Base-by-base conservation (phyloP, 1,140 invertebrate genomes). In the Drosophila simulans region DNA sequence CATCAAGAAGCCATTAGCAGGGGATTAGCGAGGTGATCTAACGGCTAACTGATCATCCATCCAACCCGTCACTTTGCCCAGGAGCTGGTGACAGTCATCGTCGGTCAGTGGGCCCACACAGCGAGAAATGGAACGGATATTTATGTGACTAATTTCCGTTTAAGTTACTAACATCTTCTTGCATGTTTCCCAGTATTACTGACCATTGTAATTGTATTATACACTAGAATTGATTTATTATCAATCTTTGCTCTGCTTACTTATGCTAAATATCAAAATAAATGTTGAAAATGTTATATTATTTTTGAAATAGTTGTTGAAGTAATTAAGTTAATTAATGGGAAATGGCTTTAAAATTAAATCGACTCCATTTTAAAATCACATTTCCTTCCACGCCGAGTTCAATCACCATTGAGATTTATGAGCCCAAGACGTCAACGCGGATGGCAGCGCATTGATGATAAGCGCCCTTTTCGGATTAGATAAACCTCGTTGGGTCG, bases 1-100 rank as follows among this genome's bases (percentile, higher is more conserved):
- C 84, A 88, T 88, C 74, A 88, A 89, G 84, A 88, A 89, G 49
- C 84, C 84, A 88, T 88, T 88, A 89, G 84, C 54, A 31, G 39
- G 42, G 66, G 84, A 89, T 89, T 86, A 86, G 74, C 80, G 46
- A 42, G 60, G 34, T 20, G 62, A 57, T 58, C 53, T 34, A 40
- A 39, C 57, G 70, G 60, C 54, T 65, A 45, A 15, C 52, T 31
- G 37, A 59, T 70, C 73, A 64, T 68, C 60, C 73, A 64, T 68
- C 62, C 22, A 43, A 10, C 69, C 58, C 70, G 48, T 57, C 20
- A 31, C 34, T 39, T 51, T 51, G 27, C 0, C 40, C 43, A 34
- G 54, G 5, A 60, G 25, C 34, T 48, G 72, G 59, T 60, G 49
- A 51, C 46, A 54, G 40, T 63, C 22, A 66, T 35, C 27, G 12